Conservation (phyloP, 2,888 invertebrate species). For the Stegophylla sp. region DNA sequence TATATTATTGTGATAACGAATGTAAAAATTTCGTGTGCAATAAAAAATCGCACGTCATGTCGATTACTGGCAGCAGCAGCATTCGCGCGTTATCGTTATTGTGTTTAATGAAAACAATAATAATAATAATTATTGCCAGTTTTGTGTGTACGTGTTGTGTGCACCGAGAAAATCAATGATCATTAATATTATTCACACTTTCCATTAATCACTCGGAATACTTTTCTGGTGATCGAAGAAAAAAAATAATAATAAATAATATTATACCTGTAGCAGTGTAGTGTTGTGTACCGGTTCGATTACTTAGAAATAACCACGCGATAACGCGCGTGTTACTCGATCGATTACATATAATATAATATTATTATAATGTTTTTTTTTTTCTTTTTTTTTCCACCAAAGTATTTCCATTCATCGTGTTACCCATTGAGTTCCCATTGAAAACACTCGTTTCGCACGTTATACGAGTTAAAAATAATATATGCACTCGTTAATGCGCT, state of each 20-base stretch:
- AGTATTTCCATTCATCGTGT: conserved; percentile 51
- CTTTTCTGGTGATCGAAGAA: conserved; percentile 38
- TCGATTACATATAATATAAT: conserved; percentile 41
- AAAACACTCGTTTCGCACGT: conserved; percentile 20
- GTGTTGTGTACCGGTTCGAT: conserved; percentile 47
- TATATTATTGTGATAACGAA: conserved; percentile 1
- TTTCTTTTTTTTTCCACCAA: conserved; percentile 1
- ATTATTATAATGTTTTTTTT: too few relatives aligned
- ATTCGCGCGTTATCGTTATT: conserved; percentile 11
- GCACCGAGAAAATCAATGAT: conserved; percentile 19
- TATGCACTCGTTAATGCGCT: conserved; percentile 17
- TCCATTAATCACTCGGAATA: conserved; percentile 28
- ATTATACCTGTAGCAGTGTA: conserved; percentile 27
- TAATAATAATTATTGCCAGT: not conserved
- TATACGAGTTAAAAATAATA: conserved; percentile 7
- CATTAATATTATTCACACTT: not conserved
- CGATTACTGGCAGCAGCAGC: not conserved
- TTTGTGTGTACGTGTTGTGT: not conserved
- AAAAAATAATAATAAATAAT: conserved; percentile 35
- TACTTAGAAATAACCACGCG: conserved; percentile 24
- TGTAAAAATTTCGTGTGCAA: not conserved
- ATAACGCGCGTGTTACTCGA: conserved; percentile 11
- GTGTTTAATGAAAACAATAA: conserved; percentile 2
- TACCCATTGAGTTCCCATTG: conserved; percentile 44
- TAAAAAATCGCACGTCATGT: not conserved